Percentiles rank a stretch among this genome's conserved stretches.
phyloP scores from a whole-genome alignment of 2,888 invertebrate genomes.

The Balanococcus diminutus region DNA sequence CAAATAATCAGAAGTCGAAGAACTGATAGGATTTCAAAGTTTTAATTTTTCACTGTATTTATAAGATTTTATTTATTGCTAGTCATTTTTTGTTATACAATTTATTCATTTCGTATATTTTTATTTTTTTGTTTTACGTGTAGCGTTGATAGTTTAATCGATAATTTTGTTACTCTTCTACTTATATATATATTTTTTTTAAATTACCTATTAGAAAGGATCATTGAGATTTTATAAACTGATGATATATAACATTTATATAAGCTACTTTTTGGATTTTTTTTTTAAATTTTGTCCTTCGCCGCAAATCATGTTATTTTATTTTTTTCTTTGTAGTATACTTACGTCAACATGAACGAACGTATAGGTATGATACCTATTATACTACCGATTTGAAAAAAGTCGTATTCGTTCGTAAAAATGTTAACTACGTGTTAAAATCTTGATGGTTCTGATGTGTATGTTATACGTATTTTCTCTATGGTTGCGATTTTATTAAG shows the following conservation, averaged over 20 bases:
- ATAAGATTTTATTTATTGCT: constrained; percentile 50
- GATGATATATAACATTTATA: background rate
- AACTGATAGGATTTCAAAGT: constrained; percentile 41
- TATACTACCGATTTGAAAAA: background rate
- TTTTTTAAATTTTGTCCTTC: background rate
- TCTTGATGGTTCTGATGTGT: constrained; percentile 6
- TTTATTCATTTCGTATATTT: constrained; percentile 29
- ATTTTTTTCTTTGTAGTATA: background rate
- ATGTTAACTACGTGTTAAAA: background rate
- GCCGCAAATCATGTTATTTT: background rate
- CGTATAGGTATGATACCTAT: background rate
- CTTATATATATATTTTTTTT: background rate
- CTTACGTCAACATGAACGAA: no score
- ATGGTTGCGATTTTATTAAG: constrained; percentile 32
- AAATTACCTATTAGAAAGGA: constrained; percentile 10
- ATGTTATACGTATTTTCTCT: background rate
- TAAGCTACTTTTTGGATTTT: background rate
- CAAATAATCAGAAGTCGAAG: constrained; percentile 31
- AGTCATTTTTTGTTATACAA: constrained; percentile 47
- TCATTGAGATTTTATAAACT: constrained; percentile 6
- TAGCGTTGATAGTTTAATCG: constrained; percentile 18
- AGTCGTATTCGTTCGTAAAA: background rate
- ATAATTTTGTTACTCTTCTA: constrained; percentile 21
- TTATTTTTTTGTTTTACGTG: constrained; percentile 21
- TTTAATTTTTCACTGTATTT: constrained; percentile 28